Evolutionary conservation across 2,797 vertebrate genomes (phyloP).

Genomic region (Sebastes cheni): DNA sequence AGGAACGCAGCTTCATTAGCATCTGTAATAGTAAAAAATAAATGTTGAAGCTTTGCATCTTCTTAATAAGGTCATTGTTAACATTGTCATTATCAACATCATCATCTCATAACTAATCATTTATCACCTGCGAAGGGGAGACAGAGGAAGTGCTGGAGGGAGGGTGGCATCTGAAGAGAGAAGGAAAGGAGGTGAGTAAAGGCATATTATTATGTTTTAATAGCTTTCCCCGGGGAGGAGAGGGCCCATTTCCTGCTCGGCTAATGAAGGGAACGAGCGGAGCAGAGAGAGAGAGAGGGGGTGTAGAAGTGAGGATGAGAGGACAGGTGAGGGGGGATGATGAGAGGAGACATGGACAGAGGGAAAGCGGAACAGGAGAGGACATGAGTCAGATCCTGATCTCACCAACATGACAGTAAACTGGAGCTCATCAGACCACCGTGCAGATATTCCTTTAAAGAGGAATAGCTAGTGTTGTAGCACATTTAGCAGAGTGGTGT

Average conservation of each 20-base stretch:
- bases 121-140: conserved; percentile 46
- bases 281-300: neutral
- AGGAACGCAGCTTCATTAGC: conserved; percentile 37
- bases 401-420: neutral
- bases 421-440: neutral
- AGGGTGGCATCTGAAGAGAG: neutral
- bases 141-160: conserved; percentile 8
- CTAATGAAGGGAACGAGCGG: conserved; percentile 33
- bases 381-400: neutral
- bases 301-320: neutral
- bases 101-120: conserved; percentile 6
- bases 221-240: conserved; percentile 34
- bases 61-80: conserved; percentile 46
- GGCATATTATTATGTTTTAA: conserved; percentile 57
- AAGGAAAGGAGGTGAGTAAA: conserved; percentile 18
- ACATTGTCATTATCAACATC: conserved; percentile 24
- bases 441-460: neutral
- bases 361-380: neutral
- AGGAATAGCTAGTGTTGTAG: neutral
- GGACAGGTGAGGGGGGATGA: neutral
- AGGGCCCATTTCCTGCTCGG: conserved; percentile 35
- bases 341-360: neutral
- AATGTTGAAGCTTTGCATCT: conserved; percentile 16
- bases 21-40: conserved; percentile 20
- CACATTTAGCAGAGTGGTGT: neutral